phyloP scores from a whole-genome alignment of 2,113 vertebrate species.

The Plotosus lineatus region DNA sequence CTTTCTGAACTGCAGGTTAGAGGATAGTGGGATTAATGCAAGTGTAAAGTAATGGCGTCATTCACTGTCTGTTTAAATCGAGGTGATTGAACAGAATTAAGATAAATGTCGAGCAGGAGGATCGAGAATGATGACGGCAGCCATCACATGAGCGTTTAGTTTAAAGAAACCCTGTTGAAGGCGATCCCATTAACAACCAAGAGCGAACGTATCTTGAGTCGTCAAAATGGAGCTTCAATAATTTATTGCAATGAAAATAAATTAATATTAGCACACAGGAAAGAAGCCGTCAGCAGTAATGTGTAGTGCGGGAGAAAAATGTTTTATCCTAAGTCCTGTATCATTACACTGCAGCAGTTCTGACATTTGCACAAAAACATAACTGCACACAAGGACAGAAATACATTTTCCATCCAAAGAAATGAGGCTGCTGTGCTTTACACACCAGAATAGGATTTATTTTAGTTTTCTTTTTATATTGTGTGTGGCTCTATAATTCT shows the following conservation, averaged over 20 bases:
- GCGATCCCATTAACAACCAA: slow-evolving; percentile 12
- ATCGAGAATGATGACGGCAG: neutral
- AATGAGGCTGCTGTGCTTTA: neutral
- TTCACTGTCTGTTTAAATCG: neutral
- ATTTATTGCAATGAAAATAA: slow-evolving; percentile 10
- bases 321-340: neutral
- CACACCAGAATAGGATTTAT: neutral
- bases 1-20: neutral
- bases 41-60: neutral
- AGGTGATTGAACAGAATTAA: neutral
- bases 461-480: neutral
- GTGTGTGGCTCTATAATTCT: neutral
- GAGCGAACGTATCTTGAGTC: neutral
- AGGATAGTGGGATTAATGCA: neutral
- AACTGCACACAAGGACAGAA: neutral
- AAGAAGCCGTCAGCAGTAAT: neutral
- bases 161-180: neutral
- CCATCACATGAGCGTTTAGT: neutral
- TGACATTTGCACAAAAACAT: neutral
- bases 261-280: neutral
- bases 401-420: neutral
- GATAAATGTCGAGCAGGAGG: neutral
- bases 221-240: slow-evolving; percentile 19
- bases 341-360: neutral
- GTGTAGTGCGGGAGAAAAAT: neutral